These are phyloP conservation scores for Phyllostomus hastatus DNA, from an alignment of 2,113 vertebrate genomes.

Conservation along the genomic window DNA sequence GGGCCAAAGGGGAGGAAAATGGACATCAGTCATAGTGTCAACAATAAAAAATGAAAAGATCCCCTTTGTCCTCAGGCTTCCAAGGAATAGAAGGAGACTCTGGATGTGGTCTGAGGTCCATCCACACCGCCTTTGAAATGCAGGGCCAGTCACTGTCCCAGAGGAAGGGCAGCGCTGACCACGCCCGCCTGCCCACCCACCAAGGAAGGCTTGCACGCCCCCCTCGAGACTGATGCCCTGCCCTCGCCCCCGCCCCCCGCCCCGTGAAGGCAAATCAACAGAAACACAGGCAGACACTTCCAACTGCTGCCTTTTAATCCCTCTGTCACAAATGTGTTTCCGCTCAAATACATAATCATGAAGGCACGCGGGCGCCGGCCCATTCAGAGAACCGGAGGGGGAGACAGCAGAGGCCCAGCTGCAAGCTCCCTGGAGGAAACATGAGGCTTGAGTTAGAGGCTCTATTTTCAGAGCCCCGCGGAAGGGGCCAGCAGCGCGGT, in stretches of 20 bases:
- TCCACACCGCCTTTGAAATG: constrained; percentile 2
- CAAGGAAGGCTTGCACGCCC: background rate
- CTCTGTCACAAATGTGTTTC: constrained; percentile 8
- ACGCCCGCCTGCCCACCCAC: background rate
- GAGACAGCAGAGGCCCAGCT: background rate
- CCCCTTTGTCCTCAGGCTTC: constrained; percentile 45
- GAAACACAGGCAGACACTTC: constrained; percentile 6
- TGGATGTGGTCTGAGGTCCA: background rate
- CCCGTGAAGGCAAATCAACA: background rate
- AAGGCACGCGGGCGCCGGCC: background rate
- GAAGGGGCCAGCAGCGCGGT: background rate
- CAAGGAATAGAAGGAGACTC: background rate
- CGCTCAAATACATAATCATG: background rate
- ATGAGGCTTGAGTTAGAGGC: rapidly evolving
- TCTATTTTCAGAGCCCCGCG: background rate
- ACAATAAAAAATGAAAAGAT: background rate
- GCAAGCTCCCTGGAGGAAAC: background rate
- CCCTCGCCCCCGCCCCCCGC: background rate
- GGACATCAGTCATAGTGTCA: too few relatives aligned
- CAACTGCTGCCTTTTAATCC: background rate
- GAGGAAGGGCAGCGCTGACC: background rate
- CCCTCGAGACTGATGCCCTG: background rate
- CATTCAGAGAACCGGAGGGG: background rate
- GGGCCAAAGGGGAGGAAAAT: too few relatives aligned
- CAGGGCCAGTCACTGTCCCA: background rate